A percentile compares a stretch with the other conserved stretches of the same genome.
Evolutionary conservation across 2,113 vertebrate species (phyloP).

Genomic region (Corythaixoides concolor): DNA sequence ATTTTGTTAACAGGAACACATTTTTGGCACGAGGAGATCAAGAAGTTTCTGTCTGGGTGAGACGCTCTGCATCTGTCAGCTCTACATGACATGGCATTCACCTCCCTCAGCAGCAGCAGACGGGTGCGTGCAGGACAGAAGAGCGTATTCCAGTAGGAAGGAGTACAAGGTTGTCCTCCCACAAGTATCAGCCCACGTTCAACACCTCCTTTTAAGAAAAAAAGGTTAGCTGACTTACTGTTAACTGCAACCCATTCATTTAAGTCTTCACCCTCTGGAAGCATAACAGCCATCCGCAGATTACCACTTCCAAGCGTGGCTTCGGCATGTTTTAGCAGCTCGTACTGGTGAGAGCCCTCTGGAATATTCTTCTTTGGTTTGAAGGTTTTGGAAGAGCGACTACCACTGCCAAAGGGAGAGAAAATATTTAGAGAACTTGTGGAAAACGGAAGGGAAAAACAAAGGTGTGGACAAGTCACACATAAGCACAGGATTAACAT

Average conservation of each 20-base stretch:
- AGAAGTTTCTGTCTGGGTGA: background rate
- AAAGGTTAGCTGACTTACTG: slow-evolving; percentile 73
- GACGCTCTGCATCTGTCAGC: background rate
- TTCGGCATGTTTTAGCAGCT: slow-evolving; percentile 86
- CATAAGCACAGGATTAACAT: fast-evolving
- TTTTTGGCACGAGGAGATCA: background rate
- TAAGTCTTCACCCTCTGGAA: slow-evolving; percentile 85
- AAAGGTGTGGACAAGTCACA: fast-evolving
- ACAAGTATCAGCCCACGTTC: background rate
- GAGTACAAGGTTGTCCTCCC: background rate
- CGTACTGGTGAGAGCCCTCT: slow-evolving; percentile 87
- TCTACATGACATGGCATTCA: fast-evolving
- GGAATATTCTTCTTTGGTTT: slow-evolving; percentile 91
- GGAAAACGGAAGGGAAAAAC: background rate
- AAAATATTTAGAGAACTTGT: background rate
- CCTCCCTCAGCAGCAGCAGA: background rate
- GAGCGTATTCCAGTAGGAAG: background rate
- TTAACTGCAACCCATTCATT: slow-evolving; percentile 90
- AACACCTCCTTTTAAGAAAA: fast-evolving
- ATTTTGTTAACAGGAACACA: background rate
- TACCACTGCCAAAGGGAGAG: slow-evolving; percentile 71
- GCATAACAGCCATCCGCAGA: slow-evolving; percentile 86
- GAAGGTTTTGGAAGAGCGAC: slow-evolving; percentile 88
- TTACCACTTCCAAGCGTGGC: slow-evolving; percentile 87
- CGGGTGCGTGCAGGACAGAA: background rate